phyloP scores from a whole-genome alignment of 2,113 vertebrate genomes.

The Ceyx melanurus region DNA sequence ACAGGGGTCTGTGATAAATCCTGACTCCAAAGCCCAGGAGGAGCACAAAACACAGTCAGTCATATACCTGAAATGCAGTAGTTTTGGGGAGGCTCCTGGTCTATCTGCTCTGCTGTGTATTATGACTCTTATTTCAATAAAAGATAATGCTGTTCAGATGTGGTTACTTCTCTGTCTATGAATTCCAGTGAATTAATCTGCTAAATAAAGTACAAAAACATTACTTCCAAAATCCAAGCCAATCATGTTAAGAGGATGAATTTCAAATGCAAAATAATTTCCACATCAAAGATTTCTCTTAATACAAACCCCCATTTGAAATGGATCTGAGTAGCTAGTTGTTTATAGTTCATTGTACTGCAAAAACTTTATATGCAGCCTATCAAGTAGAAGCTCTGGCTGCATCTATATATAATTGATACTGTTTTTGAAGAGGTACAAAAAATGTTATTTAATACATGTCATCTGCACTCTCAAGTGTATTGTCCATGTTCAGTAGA shows the following conservation, averaged over 20 bases:
- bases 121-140: neutral
- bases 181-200: neutral
- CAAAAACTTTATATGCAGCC: neutral
- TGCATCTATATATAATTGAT: neutral
- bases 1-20: neutral
- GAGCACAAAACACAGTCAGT: neutral
- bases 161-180: neutral
- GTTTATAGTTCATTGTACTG: neutral
- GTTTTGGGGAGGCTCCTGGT: neutral
- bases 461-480: neutral
- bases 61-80: neutral
- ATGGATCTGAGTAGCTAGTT: neutral
- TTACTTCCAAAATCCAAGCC: neutral
- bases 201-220: neutral
- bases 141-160: neutral
- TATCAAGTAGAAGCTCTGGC: neutral
- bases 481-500: neutral
- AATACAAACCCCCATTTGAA: constrained; percentile 11
- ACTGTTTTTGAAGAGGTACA: constrained; percentile 2
- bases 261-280: constrained; percentile 47
- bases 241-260: neutral
- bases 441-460: constrained; percentile 1
- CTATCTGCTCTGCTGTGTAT: neutral
- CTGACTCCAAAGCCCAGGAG: neutral
- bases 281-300: constrained; percentile 42